A percentile compares a stretch with the other conserved stretches of the same genome.
These are phyloP conservation scores for Panthera uncia DNA, from an alignment of 2,113 vertebrate genomes.

Conservation along the genomic window DNA sequence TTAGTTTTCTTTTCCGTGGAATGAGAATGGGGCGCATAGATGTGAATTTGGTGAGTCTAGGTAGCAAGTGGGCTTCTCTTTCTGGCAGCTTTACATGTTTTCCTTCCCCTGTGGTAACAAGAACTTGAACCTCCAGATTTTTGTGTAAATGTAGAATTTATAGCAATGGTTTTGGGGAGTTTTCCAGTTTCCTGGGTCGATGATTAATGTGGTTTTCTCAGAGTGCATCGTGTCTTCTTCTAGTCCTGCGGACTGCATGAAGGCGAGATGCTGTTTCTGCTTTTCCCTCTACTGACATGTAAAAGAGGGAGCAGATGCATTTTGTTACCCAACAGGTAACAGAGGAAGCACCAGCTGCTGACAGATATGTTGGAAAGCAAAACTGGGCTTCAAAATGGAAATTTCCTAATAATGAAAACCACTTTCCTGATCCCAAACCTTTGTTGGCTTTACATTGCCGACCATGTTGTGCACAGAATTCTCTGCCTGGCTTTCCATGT, in stretches of 20 bases:
- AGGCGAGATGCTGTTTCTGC: neutral
- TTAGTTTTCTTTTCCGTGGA: neutral
- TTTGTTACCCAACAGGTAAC: neutral
- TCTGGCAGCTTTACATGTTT: conserved; percentile 7
- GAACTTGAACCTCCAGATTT: conserved; percentile 63
- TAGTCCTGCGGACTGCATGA: neutral
- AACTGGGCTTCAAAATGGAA: neutral
- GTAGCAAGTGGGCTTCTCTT: conserved; percentile 1
- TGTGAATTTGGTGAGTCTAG: neutral
- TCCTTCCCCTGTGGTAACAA: conserved; percentile 28
- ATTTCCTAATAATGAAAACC: neutral
- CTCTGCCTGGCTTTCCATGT: neutral
- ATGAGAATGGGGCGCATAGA: neutral
- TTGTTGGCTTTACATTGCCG: neutral
- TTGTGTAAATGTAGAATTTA: conserved; percentile 57
- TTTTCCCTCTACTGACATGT: neutral
- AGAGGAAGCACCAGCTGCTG: neutral
- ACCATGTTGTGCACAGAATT: neutral
- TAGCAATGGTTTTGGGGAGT: conserved; percentile 52
- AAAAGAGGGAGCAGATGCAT: neutral
- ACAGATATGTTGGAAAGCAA: neutral
- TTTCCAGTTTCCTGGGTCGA: conserved; percentile 49
- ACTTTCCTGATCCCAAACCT: neutral
- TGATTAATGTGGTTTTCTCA: conserved; percentile 67
- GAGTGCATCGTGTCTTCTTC: neutral